Conservation (phyloP, 1,140 invertebrate genomes). For the Scylla paramamosain region DNA sequence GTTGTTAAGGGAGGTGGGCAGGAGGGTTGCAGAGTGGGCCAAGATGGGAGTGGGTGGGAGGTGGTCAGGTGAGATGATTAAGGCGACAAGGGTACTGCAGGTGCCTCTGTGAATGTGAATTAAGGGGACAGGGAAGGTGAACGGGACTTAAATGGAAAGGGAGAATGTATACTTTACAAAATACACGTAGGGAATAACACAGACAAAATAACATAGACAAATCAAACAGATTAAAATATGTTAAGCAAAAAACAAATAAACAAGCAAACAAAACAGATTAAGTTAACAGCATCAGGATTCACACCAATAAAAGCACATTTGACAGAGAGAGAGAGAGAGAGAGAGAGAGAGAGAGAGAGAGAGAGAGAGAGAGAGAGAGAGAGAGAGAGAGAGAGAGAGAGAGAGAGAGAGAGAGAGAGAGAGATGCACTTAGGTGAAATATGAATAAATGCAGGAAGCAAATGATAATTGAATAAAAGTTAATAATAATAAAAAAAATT, state of each 20-base stretch:
- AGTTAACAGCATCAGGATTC: not conserved
- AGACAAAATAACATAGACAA: not conserved
- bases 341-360: slow-evolving; percentile 34
- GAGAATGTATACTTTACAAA: not conserved
- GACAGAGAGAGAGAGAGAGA: not conserved
- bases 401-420: not conserved
- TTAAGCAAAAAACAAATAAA: not conserved
- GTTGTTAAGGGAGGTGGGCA: not conserved
- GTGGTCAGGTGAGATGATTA: not conserved
- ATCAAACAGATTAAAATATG: not conserved
- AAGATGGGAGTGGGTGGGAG: not conserved
- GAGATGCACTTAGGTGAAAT: not conserved
- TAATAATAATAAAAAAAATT: not conserved
- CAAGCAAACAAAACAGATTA: not conserved
- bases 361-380: slow-evolving; percentile 31
- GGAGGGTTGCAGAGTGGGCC: not conserved
- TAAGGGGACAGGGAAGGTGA: slow-evolving; percentile 23
- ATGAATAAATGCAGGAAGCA: not conserved
- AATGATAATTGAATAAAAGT: not conserved
- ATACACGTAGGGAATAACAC: not conserved
- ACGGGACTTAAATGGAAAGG: not conserved
- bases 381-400: slow-evolving; percentile 48
- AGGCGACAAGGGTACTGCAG: not conserved
- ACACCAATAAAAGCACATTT: not conserved
- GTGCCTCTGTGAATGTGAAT: not conserved